phyloP scores from a whole-genome alignment of 2,797 vertebrate species.

The Denticeps clupeoides region DNA sequence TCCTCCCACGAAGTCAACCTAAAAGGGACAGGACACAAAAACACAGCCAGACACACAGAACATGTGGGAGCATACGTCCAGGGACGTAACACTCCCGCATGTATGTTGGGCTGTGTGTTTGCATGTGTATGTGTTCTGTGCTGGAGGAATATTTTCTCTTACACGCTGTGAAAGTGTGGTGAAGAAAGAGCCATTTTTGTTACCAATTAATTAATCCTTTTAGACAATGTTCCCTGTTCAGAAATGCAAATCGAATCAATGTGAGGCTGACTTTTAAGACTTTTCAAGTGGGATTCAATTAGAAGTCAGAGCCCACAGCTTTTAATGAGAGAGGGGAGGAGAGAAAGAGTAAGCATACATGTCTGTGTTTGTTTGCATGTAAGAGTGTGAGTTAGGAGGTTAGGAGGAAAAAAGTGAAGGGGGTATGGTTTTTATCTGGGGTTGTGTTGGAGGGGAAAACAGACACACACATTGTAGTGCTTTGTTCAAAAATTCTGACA shows the following conservation, averaged over 20 bases:
- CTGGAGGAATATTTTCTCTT: slow-evolving; percentile 44
- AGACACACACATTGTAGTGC: too few relatives aligned
- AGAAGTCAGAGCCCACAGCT: slow-evolving; percentile 67
- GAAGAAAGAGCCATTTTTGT: slow-evolving; percentile 59
- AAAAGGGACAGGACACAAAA: too few relatives aligned
- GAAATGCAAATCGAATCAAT: slow-evolving; percentile 78
- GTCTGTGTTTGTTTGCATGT: too few relatives aligned
- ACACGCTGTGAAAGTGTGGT: slow-evolving; percentile 52
- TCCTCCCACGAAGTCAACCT: too few relatives aligned
- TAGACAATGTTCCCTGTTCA: slow-evolving; percentile 70
- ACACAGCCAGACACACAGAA: background rate
- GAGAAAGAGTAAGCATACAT: slow-evolving; percentile 55
- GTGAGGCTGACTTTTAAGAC: slow-evolving; percentile 72
- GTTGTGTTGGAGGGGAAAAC: slow-evolving; percentile 57
- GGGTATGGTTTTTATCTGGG: slow-evolving; percentile 65
- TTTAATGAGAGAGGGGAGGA: slow-evolving; percentile 74
- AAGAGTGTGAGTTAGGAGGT: slow-evolving; percentile 37
- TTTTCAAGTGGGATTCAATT: slow-evolving; percentile 79
- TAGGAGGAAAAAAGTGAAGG: slow-evolving; percentile 41
- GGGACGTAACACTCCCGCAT: too few relatives aligned
- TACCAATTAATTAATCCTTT: slow-evolving; percentile 72
- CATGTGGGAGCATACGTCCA: too few relatives aligned
- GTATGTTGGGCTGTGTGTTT: slow-evolving; percentile 43
- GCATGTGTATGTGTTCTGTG: slow-evolving; percentile 48
- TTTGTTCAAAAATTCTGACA: background rate